Conservation (phyloP, 92 coral and sea anemone genomes). For the Umimayanthus chanpuru region DNA sequence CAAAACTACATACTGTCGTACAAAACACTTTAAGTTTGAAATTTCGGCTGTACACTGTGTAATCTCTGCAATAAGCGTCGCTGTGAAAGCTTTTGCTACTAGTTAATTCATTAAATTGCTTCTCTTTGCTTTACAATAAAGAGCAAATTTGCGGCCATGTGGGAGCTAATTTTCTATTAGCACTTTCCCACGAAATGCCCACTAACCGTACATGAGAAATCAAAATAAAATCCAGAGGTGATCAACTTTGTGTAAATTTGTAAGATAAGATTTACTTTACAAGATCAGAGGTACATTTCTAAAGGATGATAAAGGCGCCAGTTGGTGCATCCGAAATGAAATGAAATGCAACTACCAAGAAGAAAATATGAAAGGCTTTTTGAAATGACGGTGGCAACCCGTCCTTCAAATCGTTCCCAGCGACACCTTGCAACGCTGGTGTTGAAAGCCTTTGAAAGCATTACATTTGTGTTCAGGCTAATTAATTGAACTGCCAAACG, state of each 20-base stretch:
- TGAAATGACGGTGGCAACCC: constrained; percentile 12
- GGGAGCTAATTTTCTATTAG: constrained; percentile 49
- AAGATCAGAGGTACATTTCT: background rate
- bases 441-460: constrained; percentile 37
- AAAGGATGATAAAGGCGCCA: background rate
- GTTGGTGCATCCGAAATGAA: background rate
- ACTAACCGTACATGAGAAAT: constrained; percentile 3
- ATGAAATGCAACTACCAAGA: background rate
- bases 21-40: background rate
- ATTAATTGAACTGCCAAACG: constrained; percentile 95
- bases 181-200: constrained; percentile 41
- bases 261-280: constrained; percentile 4
- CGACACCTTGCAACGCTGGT: constrained; percentile 12
- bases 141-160: constrained; percentile 51
- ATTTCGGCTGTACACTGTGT: background rate
- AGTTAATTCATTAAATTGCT: constrained; percentile 21
- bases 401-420: constrained; percentile 12
- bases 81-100: constrained; percentile 1
- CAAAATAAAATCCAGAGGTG: constrained; percentile 14
- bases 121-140: constrained; percentile 42
- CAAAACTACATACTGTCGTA: background rate
- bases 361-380: background rate
- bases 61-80: background rate
- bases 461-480: constrained; percentile 90
- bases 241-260: background rate